phyloP scores from a whole-genome alignment of 2,888 invertebrate species.

The Torymus auratus region DNA sequence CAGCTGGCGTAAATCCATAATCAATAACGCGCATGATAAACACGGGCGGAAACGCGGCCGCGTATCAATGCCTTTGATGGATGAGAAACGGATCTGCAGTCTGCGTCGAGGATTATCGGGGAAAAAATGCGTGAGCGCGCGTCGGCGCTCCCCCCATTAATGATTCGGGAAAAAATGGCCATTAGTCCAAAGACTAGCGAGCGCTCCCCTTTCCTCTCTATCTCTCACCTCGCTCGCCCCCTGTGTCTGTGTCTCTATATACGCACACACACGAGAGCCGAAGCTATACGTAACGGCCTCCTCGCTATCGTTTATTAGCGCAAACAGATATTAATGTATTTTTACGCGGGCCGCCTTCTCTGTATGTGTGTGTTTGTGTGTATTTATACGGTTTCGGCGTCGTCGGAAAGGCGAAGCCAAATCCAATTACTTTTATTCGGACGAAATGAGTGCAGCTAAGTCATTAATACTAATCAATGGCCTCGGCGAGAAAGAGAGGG shows the following conservation, averaged over 20 bases:
- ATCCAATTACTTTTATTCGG: conserved; percentile 78
- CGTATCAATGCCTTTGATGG: conserved; percentile 61
- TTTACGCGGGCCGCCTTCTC: conserved; percentile 69
- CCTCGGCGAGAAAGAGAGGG: conserved; percentile 34
- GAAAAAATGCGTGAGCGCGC: conserved; percentile 43
- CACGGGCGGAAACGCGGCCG: conserved; percentile 52
- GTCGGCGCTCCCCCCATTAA: conserved; percentile 47
- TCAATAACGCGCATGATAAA: conserved; percentile 58
- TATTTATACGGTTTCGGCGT: conserved; percentile 47
- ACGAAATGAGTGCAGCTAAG: conserved; percentile 77
- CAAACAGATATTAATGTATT: conserved; percentile 78
- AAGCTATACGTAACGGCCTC: conserved; percentile 65
- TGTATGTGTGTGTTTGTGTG: background rate
- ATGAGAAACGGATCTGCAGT: conserved; percentile 61
- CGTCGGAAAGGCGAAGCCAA: conserved; percentile 73
- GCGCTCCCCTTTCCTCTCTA: conserved; percentile 11
- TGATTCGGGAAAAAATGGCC: conserved; percentile 66
- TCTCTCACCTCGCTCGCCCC: background rate
- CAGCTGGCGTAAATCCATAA: conserved; percentile 58
- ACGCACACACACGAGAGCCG: conserved; percentile 26
- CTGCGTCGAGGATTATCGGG: conserved; percentile 57
- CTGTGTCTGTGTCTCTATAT: conserved; percentile 4
- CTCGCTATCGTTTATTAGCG: conserved; percentile 76
- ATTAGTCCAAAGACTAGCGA: conserved; percentile 72
- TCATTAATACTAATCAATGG: conserved; percentile 78